Evolutionary conservation across 2,113 vertebrate genomes (phyloP), one percentile per base, ranked within the genome.

Genomic region (Chrysemys picta): DNA sequence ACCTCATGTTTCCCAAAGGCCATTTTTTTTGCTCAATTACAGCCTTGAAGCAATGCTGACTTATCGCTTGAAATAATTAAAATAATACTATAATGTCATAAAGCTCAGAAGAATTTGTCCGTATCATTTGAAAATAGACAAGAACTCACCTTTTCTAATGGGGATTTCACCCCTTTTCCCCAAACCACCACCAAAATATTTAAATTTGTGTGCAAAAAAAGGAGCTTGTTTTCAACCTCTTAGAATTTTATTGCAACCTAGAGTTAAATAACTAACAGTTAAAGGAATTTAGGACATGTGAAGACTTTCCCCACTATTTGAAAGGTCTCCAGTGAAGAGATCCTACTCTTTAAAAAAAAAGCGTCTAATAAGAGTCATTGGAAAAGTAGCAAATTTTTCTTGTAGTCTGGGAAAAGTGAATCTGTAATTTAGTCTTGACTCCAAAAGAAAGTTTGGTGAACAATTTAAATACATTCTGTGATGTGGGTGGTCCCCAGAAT

Each of bases 21-120:
- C 84, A 86, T 52, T 94, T 94, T 69, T 69, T 50, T 83, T 85
- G 93, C 27, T 80, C 94, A 90, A 95, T 83, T 94, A 82, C 57
- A 79, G 65, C 80, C 89, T 90, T 91, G 91, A 94, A 95, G 53
- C 89, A 91, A 96, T 93, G 94, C 10, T 95, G 93, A 96, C 82
- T 50, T 52, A 93, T 76, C 85, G 93, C 92, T 59, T 89, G 92
- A 96, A 96, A 95, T 85, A 95, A 97, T 97, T 96, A 96, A 97
- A 97, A 90, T 31, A 42, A 69, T 94, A 94, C 96, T 82, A 91
- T 53, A 83, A 86, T 93, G 50, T 94, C 50, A 94, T 76, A 90
- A 47, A 54, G 80, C 82, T 87, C 80, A 92, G 38, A 25, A 94
- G n/a, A 54, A 95, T 88, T 49, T 29, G 59, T 95, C 62, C 42